Evolutionary conservation across 2,888 invertebrate species (phyloP), one percentile per base, ranked within the genome.

Genomic region (Antheraea assamensis): DNA sequence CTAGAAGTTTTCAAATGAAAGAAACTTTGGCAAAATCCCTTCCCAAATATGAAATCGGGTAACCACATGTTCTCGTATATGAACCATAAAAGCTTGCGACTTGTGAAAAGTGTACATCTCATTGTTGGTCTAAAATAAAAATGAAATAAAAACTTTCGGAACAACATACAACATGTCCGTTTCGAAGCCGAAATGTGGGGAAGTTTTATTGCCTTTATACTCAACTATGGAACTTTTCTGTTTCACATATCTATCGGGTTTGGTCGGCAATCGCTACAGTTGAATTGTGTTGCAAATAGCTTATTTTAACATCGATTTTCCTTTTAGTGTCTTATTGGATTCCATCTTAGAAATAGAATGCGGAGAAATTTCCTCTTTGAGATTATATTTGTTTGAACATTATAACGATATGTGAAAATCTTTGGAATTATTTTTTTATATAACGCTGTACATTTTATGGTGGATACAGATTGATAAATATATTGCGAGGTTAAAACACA

Each of bases 171-270:
- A 83, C 81, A 85, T 85, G 90, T 86, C 86, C 82, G 81, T 81
- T 85, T 82, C 82, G 84, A 87, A 86, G 81, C 84, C 84, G 83
- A 87, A 86, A 83, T 85, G 87, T 82, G 87, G 85, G 82, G 76
- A 91, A 92, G 84, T 92, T 93, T 91, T 92, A 92, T 92, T 92
- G 88, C 81, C 84, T 91, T 88, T 87, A 88, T 88, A 85, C 85
- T 73, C 77, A 82, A 86, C 87, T 86, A 89, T 84, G 85, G 76
- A 89, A 92, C 83, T 91, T 91, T 91, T 86, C 84, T 88, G 84
- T 89, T 88, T 85, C 87, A 85, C 85, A 87, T 87, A 90, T 90
- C 89, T 88, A 88, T 89, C 83, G 89, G 84, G 83, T 82, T 83
- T 83, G 82, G 85, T 82, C 82, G 81, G 84, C 86, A 85, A 88